Evolutionary conservation across 1,140 invertebrate genomes (phyloP).

Genomic region (Oncopodura yosiiana): DNA sequence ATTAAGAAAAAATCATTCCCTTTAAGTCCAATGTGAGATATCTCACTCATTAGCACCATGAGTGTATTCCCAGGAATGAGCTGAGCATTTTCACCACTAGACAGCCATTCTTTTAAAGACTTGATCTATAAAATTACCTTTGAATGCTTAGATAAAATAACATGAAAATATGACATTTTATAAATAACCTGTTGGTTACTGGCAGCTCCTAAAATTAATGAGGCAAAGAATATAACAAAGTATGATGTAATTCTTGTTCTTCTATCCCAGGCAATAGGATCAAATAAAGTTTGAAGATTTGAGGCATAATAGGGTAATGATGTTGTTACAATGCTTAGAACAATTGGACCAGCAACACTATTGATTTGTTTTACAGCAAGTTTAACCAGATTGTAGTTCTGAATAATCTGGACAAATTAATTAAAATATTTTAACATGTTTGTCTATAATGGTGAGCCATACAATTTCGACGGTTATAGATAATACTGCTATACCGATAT

Average conservation of each 20-base stretch:
- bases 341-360: background rate
- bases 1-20: slow-evolving; percentile 6
- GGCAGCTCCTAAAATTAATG: slow-evolving; percentile 1
- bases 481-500: too few relatives aligned
- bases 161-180: too few relatives aligned
- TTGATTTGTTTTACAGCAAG: slow-evolving; percentile 1
- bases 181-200: slow-evolving; percentile 4
- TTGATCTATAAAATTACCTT: background rate
- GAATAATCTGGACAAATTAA: background rate
- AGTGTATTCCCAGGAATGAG: background rate
- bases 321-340: slow-evolving; percentile 4
- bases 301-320: slow-evolving; percentile 10
- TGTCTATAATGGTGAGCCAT: too few relatives aligned
- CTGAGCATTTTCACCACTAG: background rate
- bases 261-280: background rate
- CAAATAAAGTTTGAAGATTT: slow-evolving; percentile 3
- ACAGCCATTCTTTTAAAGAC: slow-evolving; percentile 11
- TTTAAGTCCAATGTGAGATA: background rate
- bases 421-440: too few relatives aligned
- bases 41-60: background rate
- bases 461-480: too few relatives aligned
- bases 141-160: too few relatives aligned
- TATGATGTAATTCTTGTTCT: slow-evolving; percentile 7
- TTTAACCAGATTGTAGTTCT: slow-evolving; percentile 2
- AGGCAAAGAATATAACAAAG: slow-evolving; percentile 1